Percentiles rank a stretch among this genome's conserved stretches.
These are phyloP conservation scores for Saxidomus purpurata DNA, from an alignment of 1,140 invertebrate species.

Conservation along the genomic window DNA sequence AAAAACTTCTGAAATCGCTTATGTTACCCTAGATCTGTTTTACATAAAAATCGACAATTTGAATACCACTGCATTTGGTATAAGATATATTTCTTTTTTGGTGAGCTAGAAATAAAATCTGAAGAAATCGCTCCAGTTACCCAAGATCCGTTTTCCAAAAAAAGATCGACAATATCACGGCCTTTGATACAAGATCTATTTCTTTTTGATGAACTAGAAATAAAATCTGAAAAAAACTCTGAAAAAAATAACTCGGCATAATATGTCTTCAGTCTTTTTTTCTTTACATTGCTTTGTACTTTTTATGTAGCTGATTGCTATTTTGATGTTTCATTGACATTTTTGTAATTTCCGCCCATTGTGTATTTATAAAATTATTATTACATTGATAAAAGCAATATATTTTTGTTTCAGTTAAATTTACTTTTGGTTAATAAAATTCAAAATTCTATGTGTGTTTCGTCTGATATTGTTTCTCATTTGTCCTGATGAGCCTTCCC, in stretches of 20 bases:
- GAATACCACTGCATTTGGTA: too few relatives aligned
- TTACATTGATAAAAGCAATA: not conserved
- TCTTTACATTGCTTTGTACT: too few relatives aligned
- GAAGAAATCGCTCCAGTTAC: too few relatives aligned
- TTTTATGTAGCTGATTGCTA: not conserved
- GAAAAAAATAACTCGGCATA: not conserved
- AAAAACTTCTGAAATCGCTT: too few relatives aligned
- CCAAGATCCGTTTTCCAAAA: too few relatives aligned
- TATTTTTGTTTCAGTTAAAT: not conserved
- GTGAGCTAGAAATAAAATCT: too few relatives aligned
- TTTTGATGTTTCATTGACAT: not conserved
- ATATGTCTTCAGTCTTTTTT: too few relatives aligned
- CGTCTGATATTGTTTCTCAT: not conserved
- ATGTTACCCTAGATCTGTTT: too few relatives aligned
- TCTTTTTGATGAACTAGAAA: not conserved
- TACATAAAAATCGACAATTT: too few relatives aligned
- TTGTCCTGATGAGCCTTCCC: too few relatives aligned
- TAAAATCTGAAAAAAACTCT: not conserved
- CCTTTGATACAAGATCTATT: not conserved
- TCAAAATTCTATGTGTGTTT: not conserved
- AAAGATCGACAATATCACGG: not conserved
- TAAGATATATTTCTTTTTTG: too few relatives aligned
- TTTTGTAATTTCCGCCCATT: not conserved
- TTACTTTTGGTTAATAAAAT: slow-evolving; percentile 1
- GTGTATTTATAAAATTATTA: not conserved